A percentile compares a stretch with the other conserved stretches of the same genome.
Conservation (phyloP, 1,140 invertebrate genomes). For the Eciton burchellii region DNA sequence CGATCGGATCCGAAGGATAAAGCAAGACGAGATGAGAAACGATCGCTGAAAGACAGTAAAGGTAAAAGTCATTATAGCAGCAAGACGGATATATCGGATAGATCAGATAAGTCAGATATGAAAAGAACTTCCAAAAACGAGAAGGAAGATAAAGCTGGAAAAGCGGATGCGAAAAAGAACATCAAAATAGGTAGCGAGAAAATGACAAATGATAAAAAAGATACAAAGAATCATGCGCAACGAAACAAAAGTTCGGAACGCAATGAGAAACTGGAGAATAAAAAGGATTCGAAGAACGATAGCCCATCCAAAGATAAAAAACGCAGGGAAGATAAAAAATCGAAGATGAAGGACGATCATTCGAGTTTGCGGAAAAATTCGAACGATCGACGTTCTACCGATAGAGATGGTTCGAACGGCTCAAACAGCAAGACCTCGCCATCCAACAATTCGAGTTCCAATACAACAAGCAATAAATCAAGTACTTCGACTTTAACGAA, state of each 20-base stretch:
- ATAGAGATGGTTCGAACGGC: conserved; percentile 84
- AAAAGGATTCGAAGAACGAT: conserved; percentile 72
- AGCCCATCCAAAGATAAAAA: conserved; percentile 80
- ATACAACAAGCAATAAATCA: conserved; percentile 72
- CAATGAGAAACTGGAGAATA: conserved; percentile 75
- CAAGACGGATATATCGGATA: conserved; percentile 65
- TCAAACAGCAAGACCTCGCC: conserved; percentile 82
- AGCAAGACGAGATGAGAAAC: conserved; percentile 77
- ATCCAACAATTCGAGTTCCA: conserved; percentile 71
- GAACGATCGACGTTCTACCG: conserved; percentile 83
- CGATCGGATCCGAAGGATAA: conserved; percentile 83
- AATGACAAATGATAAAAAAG: conserved; percentile 69
- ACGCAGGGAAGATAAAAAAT: conserved; percentile 82
- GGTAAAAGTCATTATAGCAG: conserved; percentile 63
- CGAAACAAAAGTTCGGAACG: conserved; percentile 71
- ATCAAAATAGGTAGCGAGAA: conserved; percentile 69
- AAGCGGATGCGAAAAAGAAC: conserved; percentile 63
- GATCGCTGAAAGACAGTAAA: conserved; percentile 77
- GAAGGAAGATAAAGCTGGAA: conserved; percentile 66
- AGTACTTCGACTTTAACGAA: conserved; percentile 77
- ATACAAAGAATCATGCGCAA: conserved; percentile 69
- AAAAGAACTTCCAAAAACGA: conserved; percentile 68
- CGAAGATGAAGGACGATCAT: conserved; percentile 83
- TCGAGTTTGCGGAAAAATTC: conserved; percentile 82
- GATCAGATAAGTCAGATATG: conserved; percentile 56